phyloP scores from a whole-genome alignment of 2,113 vertebrate species.

The Phrynocephalus versicolor region DNA sequence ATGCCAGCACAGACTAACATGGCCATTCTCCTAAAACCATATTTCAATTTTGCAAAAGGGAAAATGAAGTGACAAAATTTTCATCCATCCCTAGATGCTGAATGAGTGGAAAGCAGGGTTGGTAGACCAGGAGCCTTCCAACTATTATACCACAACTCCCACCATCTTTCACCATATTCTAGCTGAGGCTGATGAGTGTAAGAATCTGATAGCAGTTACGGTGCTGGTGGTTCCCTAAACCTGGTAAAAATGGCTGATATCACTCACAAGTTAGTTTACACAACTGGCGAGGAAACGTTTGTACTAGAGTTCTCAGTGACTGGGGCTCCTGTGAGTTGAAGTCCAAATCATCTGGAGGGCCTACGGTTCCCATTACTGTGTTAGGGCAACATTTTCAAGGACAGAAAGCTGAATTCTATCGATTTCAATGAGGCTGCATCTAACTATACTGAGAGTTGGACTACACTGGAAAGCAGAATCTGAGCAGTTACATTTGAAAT shows the following conservation, averaged over 20 bases:
- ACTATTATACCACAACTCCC: background rate
- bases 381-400: background rate
- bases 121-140: no score
- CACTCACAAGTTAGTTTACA: background rate
- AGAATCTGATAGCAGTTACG: background rate
- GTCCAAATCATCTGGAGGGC: background rate
- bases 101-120: background rate
- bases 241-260: background rate
- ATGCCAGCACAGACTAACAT: no score
- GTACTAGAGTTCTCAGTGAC: background rate
- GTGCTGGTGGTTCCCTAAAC: background rate
- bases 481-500: no score
- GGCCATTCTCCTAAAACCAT: no score
- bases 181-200: background rate
- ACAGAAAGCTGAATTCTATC: no score
- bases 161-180: background rate
- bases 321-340: background rate
- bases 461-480: no score
- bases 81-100: background rate
- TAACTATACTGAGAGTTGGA: background rate
- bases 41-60: no score
- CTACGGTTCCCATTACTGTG: background rate
- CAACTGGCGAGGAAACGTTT: background rate
- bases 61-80: background rate
- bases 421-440: background rate